A percentile compares a stretch with the other conserved stretches of the same genome.
Conservation (phyloP, 2,113 vertebrate genomes). For the Coptodon bakossiorum region DNA sequence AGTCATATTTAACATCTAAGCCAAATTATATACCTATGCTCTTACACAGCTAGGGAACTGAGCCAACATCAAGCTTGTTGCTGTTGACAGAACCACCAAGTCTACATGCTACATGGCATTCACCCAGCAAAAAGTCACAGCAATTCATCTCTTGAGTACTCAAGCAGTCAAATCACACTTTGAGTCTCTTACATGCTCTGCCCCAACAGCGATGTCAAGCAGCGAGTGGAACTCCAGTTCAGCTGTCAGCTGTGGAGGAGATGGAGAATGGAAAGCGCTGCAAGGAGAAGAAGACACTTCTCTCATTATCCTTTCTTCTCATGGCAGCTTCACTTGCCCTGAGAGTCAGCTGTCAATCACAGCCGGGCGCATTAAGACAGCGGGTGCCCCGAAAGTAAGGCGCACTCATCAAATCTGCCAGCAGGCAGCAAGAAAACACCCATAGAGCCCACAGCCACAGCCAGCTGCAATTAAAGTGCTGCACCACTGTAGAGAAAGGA, state of each 20-base stretch:
- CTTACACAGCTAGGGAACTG: neutral
- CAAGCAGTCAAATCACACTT: neutral
- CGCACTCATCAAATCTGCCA: conserved; percentile 31
- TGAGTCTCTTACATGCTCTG: neutral
- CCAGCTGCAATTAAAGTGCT: conserved; percentile 49
- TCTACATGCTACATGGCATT: neutral
- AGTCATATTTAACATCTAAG: neutral
- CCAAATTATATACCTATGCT: neutral
- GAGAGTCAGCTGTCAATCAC: conserved; percentile 57
- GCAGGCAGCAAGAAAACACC: conserved; percentile 8
- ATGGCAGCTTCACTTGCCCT: conserved; percentile 2
- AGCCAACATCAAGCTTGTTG: neutral
- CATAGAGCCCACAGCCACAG: conserved; percentile 20
- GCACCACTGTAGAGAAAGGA: neutral
- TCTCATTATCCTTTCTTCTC: conserved; percentile 48
- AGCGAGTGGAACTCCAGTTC: conserved; percentile 1
- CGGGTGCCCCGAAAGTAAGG: neutral
- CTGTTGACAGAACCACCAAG: neutral
- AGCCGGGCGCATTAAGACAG: neutral
- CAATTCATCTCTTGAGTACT: neutral
- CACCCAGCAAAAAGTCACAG: neutral
- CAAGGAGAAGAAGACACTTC: neutral
- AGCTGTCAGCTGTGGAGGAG: conserved; percentile 1
- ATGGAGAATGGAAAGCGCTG: neutral
- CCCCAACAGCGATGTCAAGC: conserved; percentile 8